Conservation (phyloP, 2,113 vertebrate genomes). For the Rhinogobius similis region DNA sequence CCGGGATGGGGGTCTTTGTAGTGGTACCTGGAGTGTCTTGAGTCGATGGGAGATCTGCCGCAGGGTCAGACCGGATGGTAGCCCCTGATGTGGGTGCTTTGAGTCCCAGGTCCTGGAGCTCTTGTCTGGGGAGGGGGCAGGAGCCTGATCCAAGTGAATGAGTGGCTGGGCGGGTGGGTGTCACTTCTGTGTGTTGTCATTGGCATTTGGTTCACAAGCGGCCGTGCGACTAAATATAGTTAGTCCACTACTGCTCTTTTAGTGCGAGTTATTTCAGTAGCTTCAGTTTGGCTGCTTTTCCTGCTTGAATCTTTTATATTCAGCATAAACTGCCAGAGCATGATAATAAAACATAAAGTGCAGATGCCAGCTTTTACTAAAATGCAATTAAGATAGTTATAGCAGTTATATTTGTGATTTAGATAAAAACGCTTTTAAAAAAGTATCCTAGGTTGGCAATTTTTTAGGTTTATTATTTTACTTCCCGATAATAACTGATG, state of each 20-base stretch:
- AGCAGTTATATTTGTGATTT: too few species aligned
- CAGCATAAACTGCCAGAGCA: not conserved
- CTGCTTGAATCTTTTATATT: not conserved
- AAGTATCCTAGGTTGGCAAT: too few species aligned
- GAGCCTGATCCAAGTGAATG: slow-evolving; percentile 21
- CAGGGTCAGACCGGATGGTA: slow-evolving; percentile 55
- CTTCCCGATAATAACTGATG: too few species aligned
- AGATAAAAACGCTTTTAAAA: too few species aligned
- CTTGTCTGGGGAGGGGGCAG: slow-evolving; percentile 66
- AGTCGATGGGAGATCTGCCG: slow-evolving; percentile 52
- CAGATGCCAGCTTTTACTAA: too few species aligned
- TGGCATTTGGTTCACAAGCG: slow-evolving; percentile 85
- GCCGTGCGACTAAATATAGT: slow-evolving; percentile 90
- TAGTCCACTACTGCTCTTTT: slow-evolving; percentile 20
- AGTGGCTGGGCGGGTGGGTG: slow-evolving; percentile 63
- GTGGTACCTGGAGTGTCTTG: slow-evolving; percentile 21
- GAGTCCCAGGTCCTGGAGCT: slow-evolving; percentile 76
- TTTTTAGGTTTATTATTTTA: too few species aligned
- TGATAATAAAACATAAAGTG: not conserved
- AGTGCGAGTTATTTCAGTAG: slow-evolving; percentile 28
- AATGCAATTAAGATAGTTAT: too few species aligned
- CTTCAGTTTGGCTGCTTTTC: slow-evolving; percentile 11
- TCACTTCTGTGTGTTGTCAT: slow-evolving; percentile 79
- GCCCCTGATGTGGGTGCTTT: slow-evolving; percentile 73
- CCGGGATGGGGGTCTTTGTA: slow-evolving; percentile 30